Evolutionary conservation across 1,140 invertebrate species (phyloP).

Genomic region (Luehdorfia chinensis): DNA sequence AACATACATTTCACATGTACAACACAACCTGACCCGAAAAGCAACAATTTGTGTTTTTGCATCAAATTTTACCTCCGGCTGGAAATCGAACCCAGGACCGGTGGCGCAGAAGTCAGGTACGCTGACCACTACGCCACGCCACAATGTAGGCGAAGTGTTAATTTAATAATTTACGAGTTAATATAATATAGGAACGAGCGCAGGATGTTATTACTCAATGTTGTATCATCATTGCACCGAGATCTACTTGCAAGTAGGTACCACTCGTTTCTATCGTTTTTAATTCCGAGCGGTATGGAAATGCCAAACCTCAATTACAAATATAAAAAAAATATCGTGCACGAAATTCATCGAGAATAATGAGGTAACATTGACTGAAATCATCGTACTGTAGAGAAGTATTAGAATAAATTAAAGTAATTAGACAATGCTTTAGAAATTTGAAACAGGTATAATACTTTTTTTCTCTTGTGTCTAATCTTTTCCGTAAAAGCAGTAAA

Average conservation of each 20-base stretch:
- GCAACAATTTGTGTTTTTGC: no score
- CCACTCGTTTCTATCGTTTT: no score
- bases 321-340: slow-evolving; percentile 19
- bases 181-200: slow-evolving; percentile 10
- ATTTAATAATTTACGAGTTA: no score
- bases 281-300: not conserved
- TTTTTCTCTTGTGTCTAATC: no score
- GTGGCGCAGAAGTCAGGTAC: no score
- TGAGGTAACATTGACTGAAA: slow-evolving; percentile 15
- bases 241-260: slow-evolving; percentile 14
- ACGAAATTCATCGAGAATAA: slow-evolving; percentile 4
- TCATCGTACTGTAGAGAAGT: not conserved
- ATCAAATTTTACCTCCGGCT: no score
- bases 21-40: no score
- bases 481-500: not conserved
- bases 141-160: no score
- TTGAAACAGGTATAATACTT: no score
- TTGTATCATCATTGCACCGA: slow-evolving; percentile 18
- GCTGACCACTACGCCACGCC: no score
- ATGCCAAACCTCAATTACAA: slow-evolving; percentile 14
- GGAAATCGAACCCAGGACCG: no score
- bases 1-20: no score
- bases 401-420: not conserved
- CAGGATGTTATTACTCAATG: slow-evolving; percentile 38
- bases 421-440: not conserved